These are phyloP conservation scores for Trissolcus basalis DNA, from an alignment of 1,140 invertebrate species.

Conservation along the genomic window DNA sequence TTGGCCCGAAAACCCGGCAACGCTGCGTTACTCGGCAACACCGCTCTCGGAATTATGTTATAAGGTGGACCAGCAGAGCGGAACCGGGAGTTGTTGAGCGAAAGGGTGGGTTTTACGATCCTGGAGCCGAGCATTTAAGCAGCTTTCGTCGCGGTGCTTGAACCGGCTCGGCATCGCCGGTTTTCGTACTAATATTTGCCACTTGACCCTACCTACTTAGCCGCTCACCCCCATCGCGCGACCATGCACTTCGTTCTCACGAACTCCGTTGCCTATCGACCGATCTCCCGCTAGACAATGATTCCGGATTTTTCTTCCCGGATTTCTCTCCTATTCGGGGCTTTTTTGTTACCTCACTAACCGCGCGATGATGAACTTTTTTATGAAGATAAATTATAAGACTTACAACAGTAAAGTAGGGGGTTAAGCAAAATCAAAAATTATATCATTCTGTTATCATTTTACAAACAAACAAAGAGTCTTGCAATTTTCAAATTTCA, in stretches of 20 bases:
- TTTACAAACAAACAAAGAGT: too few relatives aligned
- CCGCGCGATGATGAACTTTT: slow-evolving; percentile 14
- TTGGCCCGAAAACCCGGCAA: slow-evolving; percentile 65
- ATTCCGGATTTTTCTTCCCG: slow-evolving; percentile 17
- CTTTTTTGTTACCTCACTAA: not conserved
- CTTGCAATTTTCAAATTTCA: too few relatives aligned
- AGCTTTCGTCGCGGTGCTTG: slow-evolving; percentile 72
- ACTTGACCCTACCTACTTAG: slow-evolving; percentile 68
- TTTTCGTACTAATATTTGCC: slow-evolving; percentile 77
- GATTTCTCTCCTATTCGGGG: not conserved
- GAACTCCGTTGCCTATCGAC: slow-evolving; percentile 47
- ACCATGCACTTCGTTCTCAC: slow-evolving; percentile 48
- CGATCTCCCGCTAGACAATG: slow-evolving; percentile 32
- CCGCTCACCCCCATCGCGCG: slow-evolving; percentile 31
- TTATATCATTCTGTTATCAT: too few relatives aligned
- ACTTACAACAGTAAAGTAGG: too few relatives aligned
- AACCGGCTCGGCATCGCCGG: slow-evolving; percentile 66
- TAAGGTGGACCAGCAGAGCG: slow-evolving; percentile 51
- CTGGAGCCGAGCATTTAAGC: slow-evolving; percentile 68
- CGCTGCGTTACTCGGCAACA: slow-evolving; percentile 52
- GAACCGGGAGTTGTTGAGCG: slow-evolving; percentile 56
- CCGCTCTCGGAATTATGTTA: slow-evolving; percentile 64
- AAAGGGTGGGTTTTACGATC: slow-evolving; percentile 53
- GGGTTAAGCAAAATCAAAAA: too few relatives aligned
- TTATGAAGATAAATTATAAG: not conserved